These are phyloP conservation scores for Holothuria glaberrima DNA, from an alignment of 35 echinoderm and acorn worm genomes.

Conservation along the genomic window DNA sequence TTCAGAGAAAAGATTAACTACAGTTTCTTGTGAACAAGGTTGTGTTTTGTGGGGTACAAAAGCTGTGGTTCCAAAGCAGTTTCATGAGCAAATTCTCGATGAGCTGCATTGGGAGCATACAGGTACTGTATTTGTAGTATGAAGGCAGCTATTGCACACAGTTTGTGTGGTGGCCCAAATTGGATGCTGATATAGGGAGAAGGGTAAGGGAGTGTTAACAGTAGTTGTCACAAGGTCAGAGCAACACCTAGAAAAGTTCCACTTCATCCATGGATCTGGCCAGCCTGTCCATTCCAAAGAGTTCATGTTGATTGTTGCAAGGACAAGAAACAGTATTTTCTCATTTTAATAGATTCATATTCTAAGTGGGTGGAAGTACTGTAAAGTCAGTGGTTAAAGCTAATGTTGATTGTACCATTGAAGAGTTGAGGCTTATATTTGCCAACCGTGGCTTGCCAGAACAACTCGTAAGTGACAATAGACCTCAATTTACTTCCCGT, in stretches of 20 bases:
- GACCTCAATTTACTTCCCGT: slow-evolving; percentile 55
- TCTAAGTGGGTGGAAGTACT: slow-evolving; percentile 52
- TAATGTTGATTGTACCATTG: slow-evolving; percentile 8
- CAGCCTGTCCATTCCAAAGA: too few species aligned
- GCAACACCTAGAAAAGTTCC: neutral
- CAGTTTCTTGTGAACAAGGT: too few species aligned
- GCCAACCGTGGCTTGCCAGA: slow-evolving; percentile 49
- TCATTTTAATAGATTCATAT: too few species aligned
- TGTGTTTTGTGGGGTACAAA: too few species aligned
- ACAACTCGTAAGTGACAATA: slow-evolving; percentile 67
- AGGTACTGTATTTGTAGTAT: slow-evolving; percentile 45
- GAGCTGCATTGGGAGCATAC: slow-evolving; percentile 57
- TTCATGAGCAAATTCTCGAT: too few species aligned
- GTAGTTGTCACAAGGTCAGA: neutral
- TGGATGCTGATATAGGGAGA: slow-evolving; percentile 20
- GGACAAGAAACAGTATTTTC: too few species aligned
- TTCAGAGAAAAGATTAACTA: slow-evolving; percentile 11
- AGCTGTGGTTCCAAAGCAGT: too few species aligned
- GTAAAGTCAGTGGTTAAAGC: slow-evolving; percentile 29
- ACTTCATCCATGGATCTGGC: slow-evolving; percentile 3
- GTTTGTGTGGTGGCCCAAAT: slow-evolving; percentile 54
- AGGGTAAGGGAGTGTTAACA: neutral
- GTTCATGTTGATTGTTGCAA: too few species aligned
- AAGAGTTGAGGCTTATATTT: too few species aligned
- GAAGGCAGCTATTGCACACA: slow-evolving; percentile 45